phyloP scores from a whole-genome alignment of 2,888 invertebrate species.

The Polydrusus cervinus region DNA sequence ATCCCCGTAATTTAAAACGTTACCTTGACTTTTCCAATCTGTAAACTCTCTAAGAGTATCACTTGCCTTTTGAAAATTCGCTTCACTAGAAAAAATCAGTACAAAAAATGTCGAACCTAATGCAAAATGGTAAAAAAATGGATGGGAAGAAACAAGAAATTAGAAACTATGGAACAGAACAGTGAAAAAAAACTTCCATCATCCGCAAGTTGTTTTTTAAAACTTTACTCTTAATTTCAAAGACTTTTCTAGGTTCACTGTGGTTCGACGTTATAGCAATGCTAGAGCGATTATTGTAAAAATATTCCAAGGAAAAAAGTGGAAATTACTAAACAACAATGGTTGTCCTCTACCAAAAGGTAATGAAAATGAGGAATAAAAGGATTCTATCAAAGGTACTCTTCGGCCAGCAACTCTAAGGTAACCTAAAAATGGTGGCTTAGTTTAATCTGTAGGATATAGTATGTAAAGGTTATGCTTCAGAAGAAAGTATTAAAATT shows the following conservation, averaged over 20 bases:
- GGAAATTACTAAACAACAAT: too few relatives aligned
- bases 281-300: background rate
- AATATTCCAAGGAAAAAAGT: background rate
- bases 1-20: too few relatives aligned
- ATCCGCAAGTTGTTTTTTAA: constrained; percentile 4
- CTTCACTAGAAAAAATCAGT: background rate
- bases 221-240: constrained; percentile 11
- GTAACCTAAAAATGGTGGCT: constrained; percentile 5
- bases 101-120: constrained; percentile 45
- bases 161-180: constrained; percentile 17
- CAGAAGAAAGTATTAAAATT: constrained; percentile 39
- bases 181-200: constrained; percentile 22
- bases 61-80: constrained; percentile 21
- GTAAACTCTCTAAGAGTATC: constrained; percentile 17
- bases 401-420: background rate
- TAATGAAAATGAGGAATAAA: background rate
- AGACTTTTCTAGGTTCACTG: constrained; percentile 27
- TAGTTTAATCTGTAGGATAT: background rate
- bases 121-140: constrained; percentile 15
- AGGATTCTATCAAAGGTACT: background rate
- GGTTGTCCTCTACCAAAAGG: background rate
- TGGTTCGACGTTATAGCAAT: background rate
- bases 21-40: constrained; percentile 46
- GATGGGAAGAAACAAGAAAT: constrained; percentile 30
- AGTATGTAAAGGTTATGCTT: constrained; percentile 52